Evolutionary conservation across 1,140 invertebrate genomes (phyloP), one percentile per base, ranked within the genome.

Genomic region (Euura saliciscinereae): DNA sequence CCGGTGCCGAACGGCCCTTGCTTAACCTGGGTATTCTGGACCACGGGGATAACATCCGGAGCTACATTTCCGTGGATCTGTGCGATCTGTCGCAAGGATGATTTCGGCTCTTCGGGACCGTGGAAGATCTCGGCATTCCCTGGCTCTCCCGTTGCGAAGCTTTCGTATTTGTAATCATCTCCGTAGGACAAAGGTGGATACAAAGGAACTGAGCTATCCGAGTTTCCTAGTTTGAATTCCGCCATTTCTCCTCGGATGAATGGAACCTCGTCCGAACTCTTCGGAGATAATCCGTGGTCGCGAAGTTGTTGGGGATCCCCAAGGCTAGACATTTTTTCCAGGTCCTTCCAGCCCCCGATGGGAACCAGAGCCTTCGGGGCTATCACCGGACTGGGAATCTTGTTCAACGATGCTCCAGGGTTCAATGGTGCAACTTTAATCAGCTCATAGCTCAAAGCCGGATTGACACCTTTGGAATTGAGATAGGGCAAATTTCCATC

Each of bases 141-240:
- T 28, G 28, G 28, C 28, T 28, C 28, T 28, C 28, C 28, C 28
- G 28, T 28, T 28, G 28, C 28, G 28, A 28, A 28, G 10, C 8
- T 6, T 59, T 59, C 51, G 8, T 8, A 3, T 59, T 68, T 51
- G 42, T 44, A 43, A 59, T 71, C 45, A 66, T 43, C 45, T 8
- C 44, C 3, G 44, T 71, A 69, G 11, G 67, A 45, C 2, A 74
- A 46, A 10, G 73, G 73, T 28, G 73, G 73, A 44, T 74, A 74
- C 42, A 71, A 64, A 43, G 73, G 69, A 43, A 73, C 51, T 1
- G 4, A 10, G 10, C 66, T 45, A 10, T 13, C 68, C 43, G 28
- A 10, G 13, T 73, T 73, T 2, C 68, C 72, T 46, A 73, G 51
- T 44, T 69, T 45, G 46, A 73, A 73, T 8, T 51, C 65, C 11